A percentile compares a stretch with the other conserved stretches of the same genome.
phyloP scores from a whole-genome alignment of 2,888 invertebrate genomes.

The Agapetus fuscipes region DNA sequence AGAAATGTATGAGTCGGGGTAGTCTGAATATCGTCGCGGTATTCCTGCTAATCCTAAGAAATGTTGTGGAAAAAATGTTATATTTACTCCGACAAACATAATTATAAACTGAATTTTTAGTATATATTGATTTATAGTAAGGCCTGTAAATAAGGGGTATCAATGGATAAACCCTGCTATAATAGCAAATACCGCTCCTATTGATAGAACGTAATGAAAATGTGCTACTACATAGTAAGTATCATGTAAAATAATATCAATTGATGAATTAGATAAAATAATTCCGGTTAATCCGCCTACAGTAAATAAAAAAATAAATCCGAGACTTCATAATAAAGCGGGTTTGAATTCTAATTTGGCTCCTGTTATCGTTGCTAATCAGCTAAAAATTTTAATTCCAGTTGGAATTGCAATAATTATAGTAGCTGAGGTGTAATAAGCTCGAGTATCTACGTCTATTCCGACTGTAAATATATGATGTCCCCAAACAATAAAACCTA shows the following conservation, averaged over 20 bases:
- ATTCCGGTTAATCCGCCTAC: slow-evolving; percentile 62
- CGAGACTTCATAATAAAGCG: slow-evolving; percentile 55
- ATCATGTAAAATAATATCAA: slow-evolving; percentile 70
- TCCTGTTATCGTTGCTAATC: slow-evolving; percentile 61
- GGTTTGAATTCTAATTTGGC: slow-evolving; percentile 50
- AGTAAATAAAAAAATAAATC: slow-evolving; percentile 71
- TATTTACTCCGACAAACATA: slow-evolving; percentile 68
- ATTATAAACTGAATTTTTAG: slow-evolving; percentile 60
- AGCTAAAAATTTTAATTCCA: slow-evolving; percentile 76
- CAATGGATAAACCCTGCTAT: slow-evolving; percentile 64
- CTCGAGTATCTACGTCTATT: slow-evolving; percentile 74
- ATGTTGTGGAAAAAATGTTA: slow-evolving; percentile 75
- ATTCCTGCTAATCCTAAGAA: slow-evolving; percentile 62
- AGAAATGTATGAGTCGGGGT: slow-evolving; percentile 52
- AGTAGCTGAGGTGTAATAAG: slow-evolving; percentile 75
- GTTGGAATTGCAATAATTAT: slow-evolving; percentile 83
- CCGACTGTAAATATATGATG: slow-evolving; percentile 82
- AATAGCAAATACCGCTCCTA: slow-evolving; percentile 72
- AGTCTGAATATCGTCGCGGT: slow-evolving; percentile 69
- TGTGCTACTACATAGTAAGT: slow-evolving; percentile 80
- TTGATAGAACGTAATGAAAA: slow-evolving; percentile 73
- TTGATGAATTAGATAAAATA: slow-evolving; percentile 61
- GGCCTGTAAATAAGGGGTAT: slow-evolving; percentile 57
- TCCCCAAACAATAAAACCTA: slow-evolving; percentile 78
- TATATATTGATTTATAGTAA: slow-evolving; percentile 46